Percentiles rank a stretch among this genome's conserved stretches.
These are phyloP conservation scores for Oryzias dopingdopingensis DNA, from an alignment of 2,797 vertebrate species.

Conservation along the genomic window DNA sequence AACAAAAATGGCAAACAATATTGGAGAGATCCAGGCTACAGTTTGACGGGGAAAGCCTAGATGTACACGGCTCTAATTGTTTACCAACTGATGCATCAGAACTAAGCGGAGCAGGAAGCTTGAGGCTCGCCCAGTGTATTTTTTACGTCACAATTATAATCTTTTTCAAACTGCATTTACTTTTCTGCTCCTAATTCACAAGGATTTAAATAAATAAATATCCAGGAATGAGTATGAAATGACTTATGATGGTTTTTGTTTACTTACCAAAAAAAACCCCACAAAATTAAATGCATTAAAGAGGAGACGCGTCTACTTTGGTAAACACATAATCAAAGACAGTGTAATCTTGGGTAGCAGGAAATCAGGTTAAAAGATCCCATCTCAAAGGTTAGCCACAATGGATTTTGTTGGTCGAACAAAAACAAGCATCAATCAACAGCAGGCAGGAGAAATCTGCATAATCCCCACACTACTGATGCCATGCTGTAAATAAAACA, in stretches of 20 bases:
- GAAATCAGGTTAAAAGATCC: slow-evolving; percentile 47
- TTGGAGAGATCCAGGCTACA: no score
- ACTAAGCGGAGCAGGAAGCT: no score
- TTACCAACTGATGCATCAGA: no score
- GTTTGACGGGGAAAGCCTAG: no score
- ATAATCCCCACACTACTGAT: slow-evolving; percentile 58
- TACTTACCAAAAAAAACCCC: slow-evolving; percentile 7
- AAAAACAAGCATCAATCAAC: slow-evolving; percentile 31
- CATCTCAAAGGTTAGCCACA: slow-evolving; percentile 30
- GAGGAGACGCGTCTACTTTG: slow-evolving; percentile 6
- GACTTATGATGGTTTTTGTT: slow-evolving; percentile 20
- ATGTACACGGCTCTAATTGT: no score
- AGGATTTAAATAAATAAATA: no score
- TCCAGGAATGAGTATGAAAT: background rate
- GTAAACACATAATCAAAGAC: slow-evolving; percentile 24
- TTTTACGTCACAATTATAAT: no score
- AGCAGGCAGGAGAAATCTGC: slow-evolving; percentile 49
- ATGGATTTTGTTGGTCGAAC: slow-evolving; percentile 45
- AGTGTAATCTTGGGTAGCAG: slow-evolving; percentile 28
- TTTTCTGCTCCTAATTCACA: no score
- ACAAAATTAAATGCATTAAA: slow-evolving; percentile 6
- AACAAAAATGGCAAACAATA: no score
- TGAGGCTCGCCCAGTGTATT: no score
- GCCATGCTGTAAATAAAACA: slow-evolving; percentile 70
- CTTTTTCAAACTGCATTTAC: no score